These are phyloP conservation scores for Tapera naevia DNA, from an alignment of 2,797 vertebrate genomes.

Conservation along the genomic window DNA sequence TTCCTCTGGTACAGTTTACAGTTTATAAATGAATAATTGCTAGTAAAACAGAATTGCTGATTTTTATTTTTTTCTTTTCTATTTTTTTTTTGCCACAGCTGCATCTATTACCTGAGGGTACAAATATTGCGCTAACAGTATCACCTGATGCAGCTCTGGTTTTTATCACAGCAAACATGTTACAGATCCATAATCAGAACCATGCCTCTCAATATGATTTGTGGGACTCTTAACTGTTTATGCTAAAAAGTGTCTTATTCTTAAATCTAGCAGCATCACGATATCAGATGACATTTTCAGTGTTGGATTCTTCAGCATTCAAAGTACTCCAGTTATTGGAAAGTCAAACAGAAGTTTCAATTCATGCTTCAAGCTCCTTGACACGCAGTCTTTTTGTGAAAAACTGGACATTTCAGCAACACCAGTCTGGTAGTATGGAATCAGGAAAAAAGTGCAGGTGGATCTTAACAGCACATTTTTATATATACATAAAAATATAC, in stretches of 20 bases:
- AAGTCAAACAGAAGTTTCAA: neutral
- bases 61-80: neutral
- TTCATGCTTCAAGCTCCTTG: neutral
- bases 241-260: constrained; percentile 15
- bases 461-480: neutral
- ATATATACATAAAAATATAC: neutral
- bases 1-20: neutral
- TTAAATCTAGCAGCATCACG: constrained; percentile 36
- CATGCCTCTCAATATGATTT: neutral
- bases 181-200: constrained; percentile 43
- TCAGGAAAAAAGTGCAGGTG: neutral
- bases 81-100: neutral
- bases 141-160: constrained; percentile 28
- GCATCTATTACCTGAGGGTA: constrained; percentile 3
- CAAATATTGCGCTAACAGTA: constrained; percentile 16
- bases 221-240: neutral
- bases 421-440: neutral
- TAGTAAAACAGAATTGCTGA: constrained; percentile 8
- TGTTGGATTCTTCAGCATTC: neutral
- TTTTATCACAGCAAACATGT: constrained; percentile 19
- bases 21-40: constrained; percentile 43
- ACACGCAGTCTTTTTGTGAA: neutral
- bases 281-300: neutral
- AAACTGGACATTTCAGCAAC: neutral
- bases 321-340: neutral